These are phyloP conservation scores for Gorsachius magnificus DNA, from an alignment of 2,797 vertebrate genomes.

Conservation along the genomic window DNA sequence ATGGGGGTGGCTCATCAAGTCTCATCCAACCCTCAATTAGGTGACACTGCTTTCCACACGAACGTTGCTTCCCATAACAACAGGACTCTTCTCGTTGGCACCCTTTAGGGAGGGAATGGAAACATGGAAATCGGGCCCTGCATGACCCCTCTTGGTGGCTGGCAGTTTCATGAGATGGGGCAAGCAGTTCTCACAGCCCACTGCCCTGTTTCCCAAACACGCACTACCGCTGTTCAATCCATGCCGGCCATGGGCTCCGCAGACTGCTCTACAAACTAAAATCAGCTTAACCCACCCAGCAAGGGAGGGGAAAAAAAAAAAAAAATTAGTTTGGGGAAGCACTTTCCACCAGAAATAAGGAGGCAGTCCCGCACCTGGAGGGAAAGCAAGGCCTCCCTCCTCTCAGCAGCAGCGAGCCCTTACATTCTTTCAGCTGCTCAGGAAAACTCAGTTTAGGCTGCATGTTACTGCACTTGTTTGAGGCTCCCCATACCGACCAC, in stretches of 20 bases:
- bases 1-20: not conserved
- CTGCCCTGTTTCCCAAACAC: not conserved
- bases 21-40: slow-evolving; percentile 10
- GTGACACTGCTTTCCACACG: not conserved
- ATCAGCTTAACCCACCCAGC: not conserved
- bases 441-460: not conserved
- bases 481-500: not conserved
- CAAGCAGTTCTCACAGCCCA: not conserved
- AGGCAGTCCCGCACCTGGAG: not conserved
- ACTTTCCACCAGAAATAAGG: not conserved
- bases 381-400: not conserved
- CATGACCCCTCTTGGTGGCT: not conserved
- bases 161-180: not conserved
- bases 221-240: not conserved
- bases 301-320: no score
- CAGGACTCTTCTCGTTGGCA: not conserved
- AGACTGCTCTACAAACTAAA: not conserved
- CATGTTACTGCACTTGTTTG: not conserved
- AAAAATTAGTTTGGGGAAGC: not conserved
- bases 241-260: not conserved
- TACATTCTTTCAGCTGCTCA: not conserved
- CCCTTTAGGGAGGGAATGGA: not conserved
- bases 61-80: not conserved
- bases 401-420: not conserved
- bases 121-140: not conserved